Base-by-base conservation (phyloP, 30 jellyfish, hydroid and myxozoan species). In the Pelagia noctiluca region DNA sequence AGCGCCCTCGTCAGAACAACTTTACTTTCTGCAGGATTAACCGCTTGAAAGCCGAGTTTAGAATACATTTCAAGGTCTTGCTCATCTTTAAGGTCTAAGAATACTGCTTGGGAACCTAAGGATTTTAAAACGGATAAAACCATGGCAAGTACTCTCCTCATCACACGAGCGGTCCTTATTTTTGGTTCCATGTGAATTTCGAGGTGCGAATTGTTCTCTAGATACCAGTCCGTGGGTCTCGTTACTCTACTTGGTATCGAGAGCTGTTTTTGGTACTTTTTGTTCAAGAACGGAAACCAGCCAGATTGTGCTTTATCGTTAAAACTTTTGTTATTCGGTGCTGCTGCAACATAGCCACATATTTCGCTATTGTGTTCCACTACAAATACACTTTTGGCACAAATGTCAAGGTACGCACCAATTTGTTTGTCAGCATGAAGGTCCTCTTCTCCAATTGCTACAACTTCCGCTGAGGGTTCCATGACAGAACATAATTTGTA, bases 321-420 rank as follows among this genome's bases (percentile, higher is more conserved):
- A 63, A 87, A 94, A 18, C 11, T 32, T 76, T 94, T 84, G 88
- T 88, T 94, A 76, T 89, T 69, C 3, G 97, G 95, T 23, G 81
- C 97, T 18, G 96, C 96, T 7, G 99, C 99, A 25, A 87, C 95
- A 75, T 71, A 87, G 46, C 99, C 99, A 53, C 97, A 88, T 1
- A 94, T 73, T n/a, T 85, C 95, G 35, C 61, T 90, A 57, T 83
- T 79, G 76, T 88, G 94, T 73, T 94, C 99, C 10, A 94, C 76
- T 3, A 94, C 78, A 47, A 94, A 88, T 29, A 94, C 52, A 7
- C 96, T 94, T 62, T 76, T 69, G 18, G 99, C 47, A 70, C 91
- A 77, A 22, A 52, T 52, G 35, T 97, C 75, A 4, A 84, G 31
- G 38, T 88, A 94, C 18, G 95, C 80, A 18, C 88, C 97, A 32